Conservation (phyloP, 92 coral and sea anemone species). For the Porites evermanni region DNA sequence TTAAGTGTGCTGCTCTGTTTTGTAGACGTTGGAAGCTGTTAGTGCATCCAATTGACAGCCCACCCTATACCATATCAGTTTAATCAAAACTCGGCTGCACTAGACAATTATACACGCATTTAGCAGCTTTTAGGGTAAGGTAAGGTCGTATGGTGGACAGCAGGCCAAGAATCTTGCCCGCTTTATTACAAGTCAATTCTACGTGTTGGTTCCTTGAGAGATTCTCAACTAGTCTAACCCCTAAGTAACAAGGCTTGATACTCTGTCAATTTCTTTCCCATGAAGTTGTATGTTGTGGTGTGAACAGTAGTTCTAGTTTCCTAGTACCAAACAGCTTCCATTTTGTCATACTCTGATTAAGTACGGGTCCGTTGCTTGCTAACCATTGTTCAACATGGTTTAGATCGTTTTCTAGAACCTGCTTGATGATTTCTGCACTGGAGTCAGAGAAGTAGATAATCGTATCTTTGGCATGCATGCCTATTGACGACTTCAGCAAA, state of each 20-base stretch:
- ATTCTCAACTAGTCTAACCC: too few relatives aligned
- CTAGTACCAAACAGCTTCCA: too few relatives aligned
- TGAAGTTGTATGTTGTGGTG: too few relatives aligned
- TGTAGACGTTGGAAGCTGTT: not conserved
- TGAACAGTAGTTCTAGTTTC: too few relatives aligned
- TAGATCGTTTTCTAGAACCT: not conserved
- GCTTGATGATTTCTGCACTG: not conserved
- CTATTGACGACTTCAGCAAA: conserved; percentile 22
- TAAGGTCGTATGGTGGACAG: conserved; percentile 12
- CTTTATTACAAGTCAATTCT: too few relatives aligned
- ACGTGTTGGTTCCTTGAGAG: too few relatives aligned
- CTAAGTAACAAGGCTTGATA: too few relatives aligned
- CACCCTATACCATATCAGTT: conserved; percentile 19
- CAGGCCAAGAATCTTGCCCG: too few relatives aligned
- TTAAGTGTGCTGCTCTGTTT: conserved; percentile 4
- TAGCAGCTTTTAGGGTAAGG: conserved; percentile 14
- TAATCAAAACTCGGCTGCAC: not conserved
- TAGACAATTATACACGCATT: conserved; percentile 12
- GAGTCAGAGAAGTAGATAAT: conserved; percentile 32
- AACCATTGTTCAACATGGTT: conserved; percentile 1
- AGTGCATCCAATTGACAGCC: not conserved
- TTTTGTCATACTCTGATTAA: too few relatives aligned
- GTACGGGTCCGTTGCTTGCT: too few relatives aligned
- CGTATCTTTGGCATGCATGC: conserved; percentile 55
- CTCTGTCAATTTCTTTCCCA: too few relatives aligned